Percentiles rank a stretch among this genome's conserved stretches.
Evolutionary conservation across 2,113 vertebrate genomes (phyloP).

Genomic region (Narcine bancroftii): DNA sequence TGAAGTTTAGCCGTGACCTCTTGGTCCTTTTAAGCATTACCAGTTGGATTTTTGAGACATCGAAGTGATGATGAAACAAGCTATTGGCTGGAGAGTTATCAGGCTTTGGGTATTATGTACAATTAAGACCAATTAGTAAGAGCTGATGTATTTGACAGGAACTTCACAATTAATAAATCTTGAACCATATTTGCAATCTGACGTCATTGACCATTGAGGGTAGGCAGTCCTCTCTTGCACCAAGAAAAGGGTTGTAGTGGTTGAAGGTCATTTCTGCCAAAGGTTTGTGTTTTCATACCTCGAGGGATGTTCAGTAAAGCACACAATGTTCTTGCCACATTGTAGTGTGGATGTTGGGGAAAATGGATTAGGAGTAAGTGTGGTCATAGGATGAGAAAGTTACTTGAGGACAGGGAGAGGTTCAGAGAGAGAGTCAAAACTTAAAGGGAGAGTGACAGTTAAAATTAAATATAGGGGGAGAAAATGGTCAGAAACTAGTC

Average conservation of each 20-base stretch:
- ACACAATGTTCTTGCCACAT: neutral
- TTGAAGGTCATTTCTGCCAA: neutral
- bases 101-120: neutral
- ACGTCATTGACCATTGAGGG: no score
- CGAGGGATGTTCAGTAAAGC: neutral
- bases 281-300: neutral
- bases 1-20: neutral
- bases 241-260: no score
- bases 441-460: neutral
- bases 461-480: no score
- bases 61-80: neutral
- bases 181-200: no score
- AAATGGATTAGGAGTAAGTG: neutral
- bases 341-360: neutral
- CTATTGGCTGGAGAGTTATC: neutral
- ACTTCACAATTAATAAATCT: neutral
- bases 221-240: no score
- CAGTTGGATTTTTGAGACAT: neutral
- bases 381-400: neutral
- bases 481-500: no score
- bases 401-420: no score
- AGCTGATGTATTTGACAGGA: neutral
- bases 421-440: neutral
- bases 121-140: neutral
- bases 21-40: neutral